Evolutionary conservation across 2,113 vertebrate genomes (phyloP).

Genomic region (Poecile atricapillus): DNA sequence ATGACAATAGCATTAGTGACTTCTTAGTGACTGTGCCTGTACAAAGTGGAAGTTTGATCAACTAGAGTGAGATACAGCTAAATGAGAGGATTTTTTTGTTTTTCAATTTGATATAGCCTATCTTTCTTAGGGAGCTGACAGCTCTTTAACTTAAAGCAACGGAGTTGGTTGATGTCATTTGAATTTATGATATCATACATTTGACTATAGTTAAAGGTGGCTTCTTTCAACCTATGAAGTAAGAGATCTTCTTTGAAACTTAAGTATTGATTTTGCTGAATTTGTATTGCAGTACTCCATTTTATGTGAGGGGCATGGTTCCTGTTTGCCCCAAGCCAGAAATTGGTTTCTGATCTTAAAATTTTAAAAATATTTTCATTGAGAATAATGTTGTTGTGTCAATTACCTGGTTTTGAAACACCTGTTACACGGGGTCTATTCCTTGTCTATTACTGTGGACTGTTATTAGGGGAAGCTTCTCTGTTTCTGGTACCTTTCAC

Average conservation of each 20-base stretch:
- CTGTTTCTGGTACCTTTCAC: not conserved
- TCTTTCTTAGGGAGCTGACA: not conserved
- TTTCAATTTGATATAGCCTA: not conserved
- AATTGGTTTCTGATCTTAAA: not conserved
- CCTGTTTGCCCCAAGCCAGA: not conserved
- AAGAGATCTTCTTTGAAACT: not conserved
- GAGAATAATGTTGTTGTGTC: not conserved
- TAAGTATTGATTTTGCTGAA: not conserved
- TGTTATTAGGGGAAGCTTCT: not conserved
- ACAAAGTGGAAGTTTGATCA: not conserved
- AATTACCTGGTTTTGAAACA: not conserved
- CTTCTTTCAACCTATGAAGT: not conserved
- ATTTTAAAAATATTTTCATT: not conserved
- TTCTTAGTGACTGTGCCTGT: not conserved
- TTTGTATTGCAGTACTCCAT: not conserved
- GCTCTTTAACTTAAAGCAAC: not conserved
- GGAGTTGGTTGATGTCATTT: not conserved
- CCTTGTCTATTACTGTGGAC: not conserved
- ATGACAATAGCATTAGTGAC: not conserved
- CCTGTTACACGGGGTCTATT: not conserved
- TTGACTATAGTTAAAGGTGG: not conserved
- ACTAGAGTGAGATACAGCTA: not conserved
- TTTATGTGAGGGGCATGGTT: not conserved
- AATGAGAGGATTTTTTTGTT: not conserved
- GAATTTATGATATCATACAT: not conserved